Evolutionary conservation across 2,888 invertebrate species (phyloP), one percentile per base, ranked within the genome.

Genomic region (Ectobius pallidus): DNA sequence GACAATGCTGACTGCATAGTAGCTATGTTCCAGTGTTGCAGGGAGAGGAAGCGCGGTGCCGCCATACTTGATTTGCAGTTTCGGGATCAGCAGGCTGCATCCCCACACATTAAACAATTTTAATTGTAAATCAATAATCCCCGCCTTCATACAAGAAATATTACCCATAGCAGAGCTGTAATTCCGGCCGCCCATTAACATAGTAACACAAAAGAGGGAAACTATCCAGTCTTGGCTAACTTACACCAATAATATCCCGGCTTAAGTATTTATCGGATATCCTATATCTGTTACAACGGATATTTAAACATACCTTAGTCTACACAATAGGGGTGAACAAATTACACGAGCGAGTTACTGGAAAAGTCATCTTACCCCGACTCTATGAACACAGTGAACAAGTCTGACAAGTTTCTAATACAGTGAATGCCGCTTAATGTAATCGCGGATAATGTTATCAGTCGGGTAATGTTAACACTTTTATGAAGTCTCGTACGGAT

Each of bases 81-180:
- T 30, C 14, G 58, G 46, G 44, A 65, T 65, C 65, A 44, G 30
- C 25, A 65, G n/a, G 46, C 65, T 30, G 46, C 44, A 46, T 27
- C 25, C 65, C 25, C 25, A 46, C 46, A 18, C 65, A 65, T 65
- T 65, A 44, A 65, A 65, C 46, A 65, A 65, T 65, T 65, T 65
- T 65, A 65, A 65, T 65, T 65, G 65, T 65, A 65, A 65, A 65
- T 65, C 65, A 46, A 65, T 65, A 65, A 27, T 6, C 34, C 34
- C 65, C 46, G n/a, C 14, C 34, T 34, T 3, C 30, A 30, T n/a
- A 4, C 30, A 55, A 55, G 55, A 25, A 55, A 55, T 20, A 55
- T 25, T 25, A 25, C 14, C 55, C 46, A 7, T n/a, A 4, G 4
- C 46, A n/a, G 11, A 4, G 3, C 25, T 14, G 6, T 2, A 18